Percentiles rank a stretch among this genome's conserved stretches.
phyloP scores from a whole-genome alignment of 2,888 invertebrate genomes.

The Athalia rosae region DNA sequence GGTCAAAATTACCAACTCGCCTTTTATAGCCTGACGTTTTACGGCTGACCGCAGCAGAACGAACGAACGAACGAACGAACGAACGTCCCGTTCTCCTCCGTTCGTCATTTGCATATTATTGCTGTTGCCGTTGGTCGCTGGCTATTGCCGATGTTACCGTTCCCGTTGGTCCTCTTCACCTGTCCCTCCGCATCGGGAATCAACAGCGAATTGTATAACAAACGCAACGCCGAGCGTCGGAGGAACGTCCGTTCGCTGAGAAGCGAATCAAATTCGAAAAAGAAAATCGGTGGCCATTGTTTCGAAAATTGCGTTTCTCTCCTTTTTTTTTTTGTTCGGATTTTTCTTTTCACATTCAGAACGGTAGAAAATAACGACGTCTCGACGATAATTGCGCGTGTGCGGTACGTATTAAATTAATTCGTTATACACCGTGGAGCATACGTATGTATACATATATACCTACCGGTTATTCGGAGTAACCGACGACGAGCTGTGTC shows the following conservation, averaged over 20 bases:
- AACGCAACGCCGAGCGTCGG: too few species aligned
- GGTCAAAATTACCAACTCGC: background rate
- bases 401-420: too few species aligned
- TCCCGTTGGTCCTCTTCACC: too few species aligned
- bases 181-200: too few species aligned
- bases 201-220: too few species aligned
- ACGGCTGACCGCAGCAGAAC: slow-evolving; percentile 30
- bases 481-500: slow-evolving; percentile 39
- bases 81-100: background rate
- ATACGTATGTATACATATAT: too few species aligned
- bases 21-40: slow-evolving; percentile 19
- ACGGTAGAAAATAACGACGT: too few species aligned
- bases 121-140: slow-evolving; percentile 22
- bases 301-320: background rate
- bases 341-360: background rate
- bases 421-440: too few species aligned
- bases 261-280: background rate
- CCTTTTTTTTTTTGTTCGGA: background rate
- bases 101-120: slow-evolving; percentile 37
- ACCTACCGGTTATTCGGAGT: slow-evolving; percentile 1
- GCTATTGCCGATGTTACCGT: background rate
- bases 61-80: too few species aligned
- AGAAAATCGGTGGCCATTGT: background rate
- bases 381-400: too few species aligned
- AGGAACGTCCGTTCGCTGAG: background rate